Evolutionary conservation across 2,113 vertebrate species (phyloP).

Genomic region (Syngnathus typhle): DNA sequence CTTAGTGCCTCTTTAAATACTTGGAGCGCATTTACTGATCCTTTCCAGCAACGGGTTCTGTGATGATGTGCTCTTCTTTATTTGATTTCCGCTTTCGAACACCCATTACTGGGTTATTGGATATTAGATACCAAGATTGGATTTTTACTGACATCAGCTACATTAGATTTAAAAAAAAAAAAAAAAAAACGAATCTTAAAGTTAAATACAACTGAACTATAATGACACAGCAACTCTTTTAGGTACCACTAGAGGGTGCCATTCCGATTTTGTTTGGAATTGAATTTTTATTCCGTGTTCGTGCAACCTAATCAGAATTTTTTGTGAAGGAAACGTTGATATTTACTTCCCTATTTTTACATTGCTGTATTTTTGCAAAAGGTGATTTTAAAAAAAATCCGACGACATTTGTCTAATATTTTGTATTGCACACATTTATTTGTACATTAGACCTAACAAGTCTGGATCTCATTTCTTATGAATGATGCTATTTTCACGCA

Average conservation of each 20-base stretch:
- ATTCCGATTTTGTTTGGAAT: too few species aligned
- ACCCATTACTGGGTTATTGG: background rate
- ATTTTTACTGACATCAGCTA: too few species aligned
- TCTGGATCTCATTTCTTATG: background rate
- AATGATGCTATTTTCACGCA: background rate
- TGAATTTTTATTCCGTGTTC: too few species aligned
- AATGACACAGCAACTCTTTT: background rate
- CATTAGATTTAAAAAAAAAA: too few species aligned
- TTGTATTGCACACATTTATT: background rate
- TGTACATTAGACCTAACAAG: background rate
- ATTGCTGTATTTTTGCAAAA: background rate
- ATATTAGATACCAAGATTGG: background rate
- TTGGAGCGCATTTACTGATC: slow-evolving; percentile 47
- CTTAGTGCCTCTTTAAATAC: slow-evolving; percentile 66
- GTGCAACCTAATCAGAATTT: background rate
- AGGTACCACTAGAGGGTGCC: too few species aligned
- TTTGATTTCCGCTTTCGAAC: slow-evolving; percentile 21
- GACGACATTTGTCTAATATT: background rate
- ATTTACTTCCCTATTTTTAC: background rate
- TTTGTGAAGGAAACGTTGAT: background rate
- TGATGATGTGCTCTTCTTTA: slow-evolving; percentile 35
- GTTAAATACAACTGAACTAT: background rate
- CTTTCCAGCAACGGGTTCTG: slow-evolving; percentile 39
- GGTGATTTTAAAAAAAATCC: background rate
- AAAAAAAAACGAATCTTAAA: too few species aligned